phyloP scores from a whole-genome alignment of 1,140 invertebrate genomes.

The Trichomalopsis sarcophagae region DNA sequence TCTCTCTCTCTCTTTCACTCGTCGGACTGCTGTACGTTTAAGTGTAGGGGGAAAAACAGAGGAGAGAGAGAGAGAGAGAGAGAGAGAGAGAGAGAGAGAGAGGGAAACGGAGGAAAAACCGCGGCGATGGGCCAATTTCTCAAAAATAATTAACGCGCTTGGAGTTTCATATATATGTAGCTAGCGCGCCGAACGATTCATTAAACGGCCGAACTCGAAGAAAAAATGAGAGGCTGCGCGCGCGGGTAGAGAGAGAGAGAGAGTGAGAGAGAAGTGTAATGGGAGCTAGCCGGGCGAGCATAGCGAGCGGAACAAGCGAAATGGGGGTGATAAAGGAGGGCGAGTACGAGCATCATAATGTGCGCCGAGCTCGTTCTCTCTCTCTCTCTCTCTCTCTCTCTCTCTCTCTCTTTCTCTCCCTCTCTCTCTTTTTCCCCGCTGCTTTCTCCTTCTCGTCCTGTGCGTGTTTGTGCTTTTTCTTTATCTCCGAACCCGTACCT shows the following conservation, averaged over 20 bases:
- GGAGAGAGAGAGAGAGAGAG: background rate
- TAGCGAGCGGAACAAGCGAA: background rate
- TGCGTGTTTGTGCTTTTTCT: background rate
- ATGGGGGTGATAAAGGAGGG: slow-evolving; percentile 21
- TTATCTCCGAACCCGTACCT: background rate
- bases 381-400: background rate
- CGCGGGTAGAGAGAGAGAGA: too few relatives aligned
- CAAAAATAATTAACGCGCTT: slow-evolving; percentile 49
- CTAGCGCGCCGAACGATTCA: slow-evolving; percentile 5
- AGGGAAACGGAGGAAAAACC: background rate
- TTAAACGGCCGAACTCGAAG: background rate
- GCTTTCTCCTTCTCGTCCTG: background rate
- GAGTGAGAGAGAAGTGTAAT: slow-evolving; percentile 14
- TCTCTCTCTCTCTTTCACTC: background rate
- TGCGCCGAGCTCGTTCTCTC: background rate
- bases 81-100: background rate
- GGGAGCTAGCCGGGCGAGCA: background rate
- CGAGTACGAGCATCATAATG: slow-evolving; percentile 25
- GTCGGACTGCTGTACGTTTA: background rate
- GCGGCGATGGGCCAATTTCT: slow-evolving; percentile 34
- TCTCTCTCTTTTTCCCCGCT: background rate
- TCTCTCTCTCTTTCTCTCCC: background rate
- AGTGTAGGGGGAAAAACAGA: too few relatives aligned
- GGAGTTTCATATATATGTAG: slow-evolving; percentile 17
- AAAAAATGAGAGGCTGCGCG: background rate